These are phyloP conservation scores for Lacanobia oleracea DNA, from an alignment of 2,888 invertebrate species.

Conservation along the genomic window DNA sequence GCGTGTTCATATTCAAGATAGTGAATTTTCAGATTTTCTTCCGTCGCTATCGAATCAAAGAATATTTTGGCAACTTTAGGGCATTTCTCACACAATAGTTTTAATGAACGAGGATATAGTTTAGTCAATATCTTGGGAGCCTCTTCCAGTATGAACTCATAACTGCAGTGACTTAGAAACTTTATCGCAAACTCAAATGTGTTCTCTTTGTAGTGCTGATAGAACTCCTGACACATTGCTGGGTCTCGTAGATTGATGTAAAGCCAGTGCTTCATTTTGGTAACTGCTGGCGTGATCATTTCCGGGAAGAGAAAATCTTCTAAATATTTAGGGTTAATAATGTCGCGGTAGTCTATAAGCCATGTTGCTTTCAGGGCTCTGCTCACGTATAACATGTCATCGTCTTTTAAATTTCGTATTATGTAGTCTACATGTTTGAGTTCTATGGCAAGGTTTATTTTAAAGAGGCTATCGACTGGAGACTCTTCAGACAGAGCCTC, in stretches of 20 bases:
- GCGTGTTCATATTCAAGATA: conserved; percentile 63
- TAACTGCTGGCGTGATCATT: conserved; percentile 77
- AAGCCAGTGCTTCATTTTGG: conserved; percentile 77
- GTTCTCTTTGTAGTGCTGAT: conserved; percentile 72
- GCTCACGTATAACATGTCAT: conserved; percentile 81
- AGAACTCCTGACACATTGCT: conserved; percentile 75
- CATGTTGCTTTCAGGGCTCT: conserved; percentile 79
- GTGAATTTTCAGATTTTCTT: conserved; percentile 59
- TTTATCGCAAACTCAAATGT: conserved; percentile 72
- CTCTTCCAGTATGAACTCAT: conserved; percentile 71
- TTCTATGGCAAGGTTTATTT: conserved; percentile 80
- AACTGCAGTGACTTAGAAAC: conserved; percentile 74
- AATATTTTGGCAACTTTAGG: conserved; percentile 73
- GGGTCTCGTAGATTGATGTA: conserved; percentile 67
- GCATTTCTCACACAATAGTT: conserved; percentile 74
- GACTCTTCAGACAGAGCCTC: conserved; percentile 67
- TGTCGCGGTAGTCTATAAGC: conserved; percentile 73
- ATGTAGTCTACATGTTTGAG: conserved; percentile 76
- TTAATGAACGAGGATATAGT: conserved; percentile 73
- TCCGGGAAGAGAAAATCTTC: conserved; percentile 76
- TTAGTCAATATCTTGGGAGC: conserved; percentile 70
- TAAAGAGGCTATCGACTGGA: conserved; percentile 77
- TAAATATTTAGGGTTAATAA: conserved; percentile 78
- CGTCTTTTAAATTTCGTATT: conserved; percentile 75
- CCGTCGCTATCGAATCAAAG: conserved; percentile 70